These are phyloP conservation scores for Penaeus monodon DNA, from an alignment of 2,888 invertebrate species.

Conservation along the genomic window DNA sequence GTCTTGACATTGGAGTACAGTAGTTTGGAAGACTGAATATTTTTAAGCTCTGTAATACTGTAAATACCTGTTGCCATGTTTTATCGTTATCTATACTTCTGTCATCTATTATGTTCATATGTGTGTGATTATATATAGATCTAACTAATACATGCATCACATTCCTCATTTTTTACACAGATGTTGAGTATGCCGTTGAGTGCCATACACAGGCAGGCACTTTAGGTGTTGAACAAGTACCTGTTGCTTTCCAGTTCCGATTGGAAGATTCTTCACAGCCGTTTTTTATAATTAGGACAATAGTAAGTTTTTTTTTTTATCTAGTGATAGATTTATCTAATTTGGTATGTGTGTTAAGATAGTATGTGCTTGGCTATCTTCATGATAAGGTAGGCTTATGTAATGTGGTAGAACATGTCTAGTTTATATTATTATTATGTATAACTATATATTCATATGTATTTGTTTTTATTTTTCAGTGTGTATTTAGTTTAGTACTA, in stretches of 20 bases:
- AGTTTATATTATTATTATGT: neutral
- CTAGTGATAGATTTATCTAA: neutral
- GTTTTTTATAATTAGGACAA: slow-evolving; percentile 45
- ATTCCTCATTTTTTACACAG: slow-evolving; percentile 6
- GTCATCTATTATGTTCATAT: too few relatives aligned
- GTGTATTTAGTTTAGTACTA: neutral
- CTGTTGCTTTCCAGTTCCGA: slow-evolving; percentile 51
- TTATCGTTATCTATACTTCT: too few relatives aligned
- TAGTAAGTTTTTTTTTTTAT: slow-evolving; percentile 22
- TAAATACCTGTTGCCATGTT: too few relatives aligned
- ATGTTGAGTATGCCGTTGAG: slow-evolving; percentile 44
- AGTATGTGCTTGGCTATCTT: too few relatives aligned
- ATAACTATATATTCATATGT: neutral
- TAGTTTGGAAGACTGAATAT: too few relatives aligned
- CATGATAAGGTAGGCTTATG: too few relatives aligned
- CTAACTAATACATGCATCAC: too few relatives aligned
- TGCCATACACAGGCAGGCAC: neutral
- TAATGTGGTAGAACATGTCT: too few relatives aligned
- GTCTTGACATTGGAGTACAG: too few relatives aligned
- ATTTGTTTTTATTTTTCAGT: neutral
- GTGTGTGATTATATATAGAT: too few relatives aligned
- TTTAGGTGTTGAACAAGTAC: slow-evolving; percentile 39
- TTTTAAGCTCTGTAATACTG: too few relatives aligned
- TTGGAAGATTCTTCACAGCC: slow-evolving; percentile 19
- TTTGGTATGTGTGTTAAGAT: neutral